phyloP scores from a whole-genome alignment of 2,888 invertebrate genomes.

The Heliconius aoede region DNA sequence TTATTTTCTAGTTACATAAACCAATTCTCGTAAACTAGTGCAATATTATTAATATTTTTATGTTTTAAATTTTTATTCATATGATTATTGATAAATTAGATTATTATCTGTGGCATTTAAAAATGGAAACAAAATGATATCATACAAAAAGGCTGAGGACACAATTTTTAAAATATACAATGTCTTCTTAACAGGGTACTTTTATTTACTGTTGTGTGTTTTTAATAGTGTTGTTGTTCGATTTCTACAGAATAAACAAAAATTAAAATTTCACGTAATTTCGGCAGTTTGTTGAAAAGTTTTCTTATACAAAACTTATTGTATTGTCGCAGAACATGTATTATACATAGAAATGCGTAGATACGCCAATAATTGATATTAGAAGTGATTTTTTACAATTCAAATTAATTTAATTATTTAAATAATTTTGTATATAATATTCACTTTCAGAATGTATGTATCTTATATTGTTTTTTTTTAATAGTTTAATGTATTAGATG shows the following conservation, averaged over 20 bases:
- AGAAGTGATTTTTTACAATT: not conserved
- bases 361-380: not conserved
- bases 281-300: conserved; percentile 47
- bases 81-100: conserved; percentile 26
- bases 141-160: conserved; percentile 82
- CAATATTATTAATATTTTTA: conserved; percentile 9
- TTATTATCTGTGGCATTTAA: conserved; percentile 63
- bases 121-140: conserved; percentile 70
- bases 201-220: conserved; percentile 80
- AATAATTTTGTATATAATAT: too few relatives aligned
- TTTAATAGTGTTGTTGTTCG: conserved; percentile 70
- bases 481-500: too few relatives aligned
- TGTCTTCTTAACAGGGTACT: conserved; percentile 83
- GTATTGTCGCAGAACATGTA: conserved; percentile 23
- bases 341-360: conserved; percentile 15
- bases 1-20: conserved; percentile 15
- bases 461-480: too few relatives aligned
- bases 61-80: conserved; percentile 4
- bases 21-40: conserved; percentile 3
- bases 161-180: conserved; percentile 82
- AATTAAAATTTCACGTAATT: conserved; percentile 56
- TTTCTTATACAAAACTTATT: conserved; percentile 37
- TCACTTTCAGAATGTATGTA: too few relatives aligned
- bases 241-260: conserved; percentile 54
- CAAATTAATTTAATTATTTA: not conserved